Evolutionary conservation across 2,888 invertebrate species (phyloP), one percentile per base, ranked within the genome.

Genomic region (Mythimna albipuncta): DNA sequence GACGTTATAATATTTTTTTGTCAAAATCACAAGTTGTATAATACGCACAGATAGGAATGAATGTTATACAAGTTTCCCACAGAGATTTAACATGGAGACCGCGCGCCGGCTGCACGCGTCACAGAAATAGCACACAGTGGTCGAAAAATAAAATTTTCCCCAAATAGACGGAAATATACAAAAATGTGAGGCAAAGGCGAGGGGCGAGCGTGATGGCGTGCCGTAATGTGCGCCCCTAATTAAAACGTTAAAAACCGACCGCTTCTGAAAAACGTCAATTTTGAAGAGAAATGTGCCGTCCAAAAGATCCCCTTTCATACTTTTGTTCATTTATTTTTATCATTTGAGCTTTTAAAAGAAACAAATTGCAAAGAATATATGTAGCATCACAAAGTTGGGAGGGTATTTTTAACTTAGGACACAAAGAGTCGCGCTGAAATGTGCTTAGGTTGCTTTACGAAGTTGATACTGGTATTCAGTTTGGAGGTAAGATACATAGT

Each of bases 141-240:
- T 95, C 94, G 96, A 96, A 96, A 96, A 96, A 96, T 96, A 96
- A 94, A 94, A 94, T 86, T 95, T 96, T 96, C 95, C 95, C 95
- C 93, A 96, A 96, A 96, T 95, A 96, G 96, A 96, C 95, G 87
- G 94, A 95, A 96, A 96, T 95, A 95, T 94, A 96, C 96, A 96
- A 96, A 96, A 95, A 95, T 96, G 95, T 95, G 93, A 94, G 89
- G 86, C 94, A 91, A 93, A 92, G 93, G 94, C 94, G 95, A 95
- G 95, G 96, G 96, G 95, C 94, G 95, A 94, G 92, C 94, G 95
- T 93, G 95, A 93, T 92, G 94, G 94, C 95, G 94, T 92, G 94
- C 94, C 94, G 95, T 96, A 96, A 96, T 96, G 95, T 93, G 95
- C 95, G 95, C 95, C 96, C 95, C 96, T 96, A 96, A 96, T 96